A percentile compares a stretch with the other conserved stretches of the same genome.
phyloP scores from a whole-genome alignment of 2,888 invertebrate genomes.

The Parnassius apollo region DNA sequence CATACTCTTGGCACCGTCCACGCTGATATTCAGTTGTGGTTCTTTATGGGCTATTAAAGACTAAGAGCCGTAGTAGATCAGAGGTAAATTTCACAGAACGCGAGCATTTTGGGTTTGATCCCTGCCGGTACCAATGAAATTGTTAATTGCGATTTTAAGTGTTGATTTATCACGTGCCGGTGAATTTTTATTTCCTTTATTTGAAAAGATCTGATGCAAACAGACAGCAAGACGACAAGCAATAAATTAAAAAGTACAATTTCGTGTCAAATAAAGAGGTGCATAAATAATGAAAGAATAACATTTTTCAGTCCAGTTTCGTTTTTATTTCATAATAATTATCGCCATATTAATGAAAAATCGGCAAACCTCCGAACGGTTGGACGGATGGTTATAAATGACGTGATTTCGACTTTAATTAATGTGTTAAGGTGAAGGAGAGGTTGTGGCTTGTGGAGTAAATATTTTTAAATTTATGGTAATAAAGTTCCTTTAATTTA shows the following conservation, averaged over 20 bases:
- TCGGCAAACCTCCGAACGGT: slow-evolving; percentile 29
- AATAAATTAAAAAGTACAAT: slow-evolving; percentile 17
- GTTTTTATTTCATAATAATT: slow-evolving; percentile 29
- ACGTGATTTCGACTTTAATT: slow-evolving; percentile 38
- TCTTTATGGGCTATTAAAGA: no score
- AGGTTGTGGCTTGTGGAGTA: no score
- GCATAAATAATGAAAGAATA: slow-evolving; percentile 18
- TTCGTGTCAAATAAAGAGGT: slow-evolving; percentile 22
- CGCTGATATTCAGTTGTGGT: no score
- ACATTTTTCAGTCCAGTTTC: slow-evolving; percentile 23
- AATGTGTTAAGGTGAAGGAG: slow-evolving; percentile 33
- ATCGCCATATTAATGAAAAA: slow-evolving; percentile 36
- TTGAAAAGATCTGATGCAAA: not conserved
- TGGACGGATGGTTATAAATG: slow-evolving; percentile 36
- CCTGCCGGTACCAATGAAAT: no score
- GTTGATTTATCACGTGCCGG: no score
- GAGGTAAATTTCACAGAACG: no score
- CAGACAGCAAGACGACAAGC: not conserved
- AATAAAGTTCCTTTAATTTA: no score
- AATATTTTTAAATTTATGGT: no score
- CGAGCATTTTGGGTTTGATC: no score
- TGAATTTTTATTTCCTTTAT: not conserved
- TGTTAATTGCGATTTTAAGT: no score
- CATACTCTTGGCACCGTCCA: no score
- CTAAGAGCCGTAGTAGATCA: no score